Percentiles rank a stretch among this genome's conserved stretches.
Conservation (phyloP, 2,113 vertebrate species). For the Muntiacus muntjak region DNA sequence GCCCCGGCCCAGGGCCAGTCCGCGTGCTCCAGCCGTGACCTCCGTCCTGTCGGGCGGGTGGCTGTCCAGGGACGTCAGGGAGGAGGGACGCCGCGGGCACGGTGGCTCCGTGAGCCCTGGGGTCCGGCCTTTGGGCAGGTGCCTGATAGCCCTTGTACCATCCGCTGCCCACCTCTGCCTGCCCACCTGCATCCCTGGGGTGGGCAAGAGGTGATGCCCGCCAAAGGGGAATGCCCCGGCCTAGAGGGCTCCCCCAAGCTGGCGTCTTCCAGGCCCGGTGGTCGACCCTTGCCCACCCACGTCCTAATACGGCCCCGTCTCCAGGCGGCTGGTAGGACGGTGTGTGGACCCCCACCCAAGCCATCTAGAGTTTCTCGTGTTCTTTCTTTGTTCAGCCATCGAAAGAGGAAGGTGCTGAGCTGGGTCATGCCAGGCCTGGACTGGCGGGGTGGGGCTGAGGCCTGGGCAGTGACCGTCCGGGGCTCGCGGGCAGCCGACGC, state of each 20-base stretch:
- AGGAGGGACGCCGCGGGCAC: accelerated
- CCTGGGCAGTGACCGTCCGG: background rate
- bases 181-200: no score
- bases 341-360: no score
- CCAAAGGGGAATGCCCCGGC: background rate
- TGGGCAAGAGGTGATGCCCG: background rate
- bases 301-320: accelerated
- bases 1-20: background rate
- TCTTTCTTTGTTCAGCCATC: background rate
- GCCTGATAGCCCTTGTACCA: background rate
- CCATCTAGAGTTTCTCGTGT: background rate
- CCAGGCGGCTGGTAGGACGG: background rate
- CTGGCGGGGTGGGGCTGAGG: background rate
- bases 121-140: background rate
- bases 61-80: background rate
- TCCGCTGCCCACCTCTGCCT: background rate
- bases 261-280: background rate
- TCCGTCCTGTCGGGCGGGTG: background rate
- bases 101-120: accelerated
- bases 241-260: background rate
- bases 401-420: background rate
- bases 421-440: background rate
- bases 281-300: no score
- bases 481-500: accelerated
- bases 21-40: accelerated